Conservation (phyloP, 1,140 invertebrate species). For the Megalonaias nervosa region DNA sequence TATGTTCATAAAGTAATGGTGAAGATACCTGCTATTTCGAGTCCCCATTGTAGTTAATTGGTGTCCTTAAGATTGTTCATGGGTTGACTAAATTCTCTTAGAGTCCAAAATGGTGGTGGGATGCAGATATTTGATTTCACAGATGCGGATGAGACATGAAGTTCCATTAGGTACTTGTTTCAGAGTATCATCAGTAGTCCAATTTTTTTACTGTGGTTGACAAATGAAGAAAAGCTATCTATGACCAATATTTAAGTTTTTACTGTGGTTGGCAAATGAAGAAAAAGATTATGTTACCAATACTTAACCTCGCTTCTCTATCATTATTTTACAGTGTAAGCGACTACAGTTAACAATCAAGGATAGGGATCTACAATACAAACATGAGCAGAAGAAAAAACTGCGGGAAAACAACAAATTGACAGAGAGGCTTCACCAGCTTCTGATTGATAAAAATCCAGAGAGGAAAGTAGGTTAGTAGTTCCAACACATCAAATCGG, state of each 20-base stretch:
- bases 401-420: slow-evolving; percentile 63
- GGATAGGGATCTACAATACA: slow-evolving; percentile 60
- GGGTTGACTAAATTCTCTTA: too few species aligned
- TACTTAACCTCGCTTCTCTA: background rate
- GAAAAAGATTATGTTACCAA: background rate
- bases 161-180: background rate
- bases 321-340: slow-evolving; percentile 47
- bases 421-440: slow-evolving; percentile 65
- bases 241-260: background rate
- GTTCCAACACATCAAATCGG: too few species aligned
- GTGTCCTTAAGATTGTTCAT: too few species aligned
- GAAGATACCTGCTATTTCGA: too few species aligned
- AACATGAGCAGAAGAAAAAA: slow-evolving; percentile 68
- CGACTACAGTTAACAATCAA: slow-evolving; percentile 59
- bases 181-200: background rate
- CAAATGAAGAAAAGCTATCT: background rate
- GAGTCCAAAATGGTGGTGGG: too few species aligned
- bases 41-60: too few species aligned
- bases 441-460: slow-evolving; percentile 63
- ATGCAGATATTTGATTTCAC: too few species aligned
- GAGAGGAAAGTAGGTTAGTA: slow-evolving; percentile 62
- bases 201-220: background rate
- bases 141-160: background rate
- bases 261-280: background rate
- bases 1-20: too few species aligned